These are phyloP conservation scores for Helostoma temminkii DNA, from an alignment of 2,797 vertebrate genomes.

Conservation along the genomic window DNA sequence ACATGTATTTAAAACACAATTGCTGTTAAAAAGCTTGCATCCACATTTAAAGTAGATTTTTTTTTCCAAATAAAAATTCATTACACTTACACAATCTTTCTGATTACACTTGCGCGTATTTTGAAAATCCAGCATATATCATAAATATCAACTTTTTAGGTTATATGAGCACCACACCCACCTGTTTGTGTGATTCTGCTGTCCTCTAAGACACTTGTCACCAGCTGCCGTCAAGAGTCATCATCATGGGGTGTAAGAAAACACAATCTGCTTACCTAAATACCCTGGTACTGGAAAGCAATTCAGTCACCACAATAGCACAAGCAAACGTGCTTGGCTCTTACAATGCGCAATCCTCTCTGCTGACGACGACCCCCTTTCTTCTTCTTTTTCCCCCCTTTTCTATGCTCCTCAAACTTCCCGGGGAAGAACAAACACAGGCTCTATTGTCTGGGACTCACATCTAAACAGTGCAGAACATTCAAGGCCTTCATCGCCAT, in stretches of 20 bases:
- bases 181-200: conserved; percentile 67
- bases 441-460: conserved; percentile 89
- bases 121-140: conserved; percentile 6
- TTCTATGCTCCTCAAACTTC: conserved; percentile 77
- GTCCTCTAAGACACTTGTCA: conserved; percentile 54
- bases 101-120: neutral
- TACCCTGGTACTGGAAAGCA: conserved; percentile 65
- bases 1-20: neutral
- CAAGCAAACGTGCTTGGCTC: conserved; percentile 48
- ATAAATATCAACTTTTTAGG: neutral
- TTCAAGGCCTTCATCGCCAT: conserved; percentile 88
- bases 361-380: conserved; percentile 71
- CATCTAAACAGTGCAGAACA: conserved; percentile 86
- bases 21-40: neutral
- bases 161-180: conserved; percentile 61
- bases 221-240: conserved; percentile 43
- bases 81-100: too few species aligned
- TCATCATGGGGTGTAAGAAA: conserved; percentile 56
- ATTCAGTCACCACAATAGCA: conserved; percentile 62
- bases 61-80: too few species aligned
- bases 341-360: conserved; percentile 75
- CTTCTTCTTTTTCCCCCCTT: conserved; percentile 65
- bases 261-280: conserved; percentile 73
- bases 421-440: conserved; percentile 90
- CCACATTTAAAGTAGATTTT: too few species aligned